Evolutionary conservation across 30 jellyfish, hydroid and myxozoan species (phyloP).

Genomic region (Nemopilema nomurai): DNA sequence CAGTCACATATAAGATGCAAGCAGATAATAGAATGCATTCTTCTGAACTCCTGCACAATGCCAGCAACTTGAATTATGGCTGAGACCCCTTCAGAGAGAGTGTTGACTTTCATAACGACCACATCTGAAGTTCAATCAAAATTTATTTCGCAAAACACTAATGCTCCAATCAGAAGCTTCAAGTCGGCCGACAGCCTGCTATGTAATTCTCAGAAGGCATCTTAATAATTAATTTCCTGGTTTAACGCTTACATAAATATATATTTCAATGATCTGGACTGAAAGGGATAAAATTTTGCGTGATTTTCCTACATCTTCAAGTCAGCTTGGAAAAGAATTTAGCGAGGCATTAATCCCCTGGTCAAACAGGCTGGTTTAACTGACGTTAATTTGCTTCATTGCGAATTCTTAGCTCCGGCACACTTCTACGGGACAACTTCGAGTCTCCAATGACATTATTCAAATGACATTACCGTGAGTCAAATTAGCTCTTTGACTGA

Average conservation of each 20-base stretch:
- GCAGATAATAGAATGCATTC: too few relatives aligned
- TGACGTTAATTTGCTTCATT: not conserved
- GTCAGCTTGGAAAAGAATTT: not conserved
- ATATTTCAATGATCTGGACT: not conserved
- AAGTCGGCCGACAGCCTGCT: not conserved
- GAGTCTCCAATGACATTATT: too few relatives aligned
- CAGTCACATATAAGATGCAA: too few relatives aligned
- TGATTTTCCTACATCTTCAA: not conserved
- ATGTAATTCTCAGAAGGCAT: not conserved
- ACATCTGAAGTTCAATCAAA: too few relatives aligned
- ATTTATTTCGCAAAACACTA: too few relatives aligned
- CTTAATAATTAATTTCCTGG: not conserved
- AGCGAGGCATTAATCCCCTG: not conserved
- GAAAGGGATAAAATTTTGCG: not conserved
- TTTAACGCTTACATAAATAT: not conserved
- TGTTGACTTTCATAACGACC: too few relatives aligned
- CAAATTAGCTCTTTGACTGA: too few relatives aligned
- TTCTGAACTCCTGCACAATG: not conserved
- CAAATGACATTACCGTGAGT: too few relatives aligned
- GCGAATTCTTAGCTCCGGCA: too few relatives aligned
- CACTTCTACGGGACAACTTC: too few relatives aligned
- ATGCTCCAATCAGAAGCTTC: not conserved
- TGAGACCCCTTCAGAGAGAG: not conserved
- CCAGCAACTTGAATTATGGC: not conserved
- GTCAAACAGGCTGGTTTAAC: not conserved